These are phyloP conservation scores for Phania funesta DNA, from an alignment of 2,888 invertebrate genomes.

Conservation along the genomic window DNA sequence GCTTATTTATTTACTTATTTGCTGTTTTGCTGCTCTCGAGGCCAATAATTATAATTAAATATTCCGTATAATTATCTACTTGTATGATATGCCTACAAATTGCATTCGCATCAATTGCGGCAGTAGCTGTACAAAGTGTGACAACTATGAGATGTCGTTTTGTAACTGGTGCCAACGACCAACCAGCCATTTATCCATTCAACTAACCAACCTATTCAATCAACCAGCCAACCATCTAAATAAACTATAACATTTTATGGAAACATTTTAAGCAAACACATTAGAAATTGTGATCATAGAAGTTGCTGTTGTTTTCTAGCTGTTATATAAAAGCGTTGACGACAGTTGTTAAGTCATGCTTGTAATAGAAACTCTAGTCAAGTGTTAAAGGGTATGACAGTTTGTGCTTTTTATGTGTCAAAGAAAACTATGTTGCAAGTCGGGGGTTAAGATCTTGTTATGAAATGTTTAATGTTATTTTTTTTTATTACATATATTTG, in stretches of 20 bases:
- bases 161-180: constrained; percentile 51
- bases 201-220: background rate
- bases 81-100: constrained; percentile 45
- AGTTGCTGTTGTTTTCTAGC: constrained; percentile 12
- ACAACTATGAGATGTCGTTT: constrained; percentile 39
- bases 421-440: background rate
- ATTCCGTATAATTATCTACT: constrained; percentile 50
- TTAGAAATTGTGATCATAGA: background rate
- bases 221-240: constrained; percentile 6
- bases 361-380: constrained; percentile 24
- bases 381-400: constrained; percentile 45
- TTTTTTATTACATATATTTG: too few species aligned
- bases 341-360: constrained; percentile 17
- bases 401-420: background rate
- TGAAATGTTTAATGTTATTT: too few species aligned
- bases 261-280: background rate
- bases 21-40: too few species aligned
- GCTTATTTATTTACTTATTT: constrained; percentile 1
- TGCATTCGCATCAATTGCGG: constrained; percentile 21
- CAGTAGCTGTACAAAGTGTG: constrained; percentile 10
- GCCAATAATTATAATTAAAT: constrained; percentile 64
- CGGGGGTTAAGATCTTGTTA: too few species aligned
- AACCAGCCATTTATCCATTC: background rate
- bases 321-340: constrained; percentile 14
- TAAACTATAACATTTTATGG: constrained; percentile 18